Conservation (phyloP, 2,888 invertebrate genomes). For the Mactromeris polynyma region DNA sequence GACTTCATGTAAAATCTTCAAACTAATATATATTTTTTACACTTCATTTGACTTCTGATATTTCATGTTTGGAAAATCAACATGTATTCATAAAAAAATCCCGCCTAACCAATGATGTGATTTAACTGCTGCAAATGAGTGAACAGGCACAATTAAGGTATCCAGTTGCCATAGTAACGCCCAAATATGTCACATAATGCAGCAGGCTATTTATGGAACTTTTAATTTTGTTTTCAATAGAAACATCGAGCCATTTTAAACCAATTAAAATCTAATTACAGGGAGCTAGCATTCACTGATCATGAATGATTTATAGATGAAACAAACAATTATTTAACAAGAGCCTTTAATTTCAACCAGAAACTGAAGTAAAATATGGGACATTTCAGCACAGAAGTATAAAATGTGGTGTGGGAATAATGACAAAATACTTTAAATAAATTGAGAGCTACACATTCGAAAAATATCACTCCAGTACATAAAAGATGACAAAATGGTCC, state of each 20-base stretch:
- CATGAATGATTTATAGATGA: constrained; percentile 11
- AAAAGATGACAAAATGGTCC: too few relatives aligned
- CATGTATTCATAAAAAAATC: background rate
- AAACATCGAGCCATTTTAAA: constrained; percentile 8
- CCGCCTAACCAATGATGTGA: background rate
- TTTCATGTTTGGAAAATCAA: background rate
- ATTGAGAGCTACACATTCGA: too few relatives aligned
- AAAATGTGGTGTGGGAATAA: too few relatives aligned
- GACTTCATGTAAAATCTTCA: background rate
- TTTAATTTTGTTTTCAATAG: constrained; percentile 9
- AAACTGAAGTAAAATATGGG: background rate
- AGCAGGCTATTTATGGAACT: background rate
- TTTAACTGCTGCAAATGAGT: background rate
- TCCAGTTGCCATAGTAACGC: background rate
- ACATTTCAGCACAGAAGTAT: background rate
- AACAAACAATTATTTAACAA: constrained; percentile 14
- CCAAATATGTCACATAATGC: background rate
- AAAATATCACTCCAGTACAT: too few relatives aligned
- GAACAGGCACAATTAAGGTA: background rate
- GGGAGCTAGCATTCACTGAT: background rate
- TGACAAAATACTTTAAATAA: too few relatives aligned
- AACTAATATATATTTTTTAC: background rate
- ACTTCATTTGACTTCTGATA: background rate
- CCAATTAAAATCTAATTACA: constrained; percentile 14
- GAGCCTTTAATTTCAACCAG: background rate